Base-by-base conservation (phyloP, 1,140 invertebrate species). In the Drosophila oshimai region DNA sequence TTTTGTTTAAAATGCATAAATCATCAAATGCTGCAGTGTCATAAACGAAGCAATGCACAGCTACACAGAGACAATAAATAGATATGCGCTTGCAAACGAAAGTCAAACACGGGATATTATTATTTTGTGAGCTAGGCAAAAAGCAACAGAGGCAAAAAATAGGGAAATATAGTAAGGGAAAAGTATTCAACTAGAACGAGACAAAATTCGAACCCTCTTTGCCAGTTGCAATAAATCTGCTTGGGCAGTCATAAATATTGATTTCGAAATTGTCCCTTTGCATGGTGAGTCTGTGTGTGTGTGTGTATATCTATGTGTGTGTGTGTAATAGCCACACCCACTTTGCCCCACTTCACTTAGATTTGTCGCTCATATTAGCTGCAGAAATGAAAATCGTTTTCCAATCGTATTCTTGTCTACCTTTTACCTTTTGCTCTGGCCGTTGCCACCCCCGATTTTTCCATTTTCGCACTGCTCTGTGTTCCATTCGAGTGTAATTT, bases 351-450 rank as follows among this genome's bases (percentile, higher is more conserved):
- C 55, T 47, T 64, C 39, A 68, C 68, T 69, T 86, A 81, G 81
- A 87, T 87, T 88, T 87, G 81, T 87, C 81, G 81, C 77, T 87
- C 80, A 77, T 87, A 87, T 87, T 87, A 87, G 81, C 81, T 87
- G 81, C 81, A 81, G 81, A 87, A 87, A 87, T 87, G 81, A 87
- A 87, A 87, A 87, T 87, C 81, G 81, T 81, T 87, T 87, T 87
- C 76, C 73, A 87, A 87, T 87, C 77, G 69, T 84, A 87, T 86
- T 76, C 77, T 86, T 86, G 67, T 61, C 76, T n/a, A n/a, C n/a
- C n/a, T 58, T 73, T 77, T 86, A 76, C 80, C 81, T 77, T 81
- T 87, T 76, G 44, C 61, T 76, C 44, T 73, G 53, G 20, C 46
- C 46, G 20, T 17, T 55, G 51, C 34, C 73, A 36, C 31, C 60